Conservation (phyloP, 2,797 vertebrate genomes). For the Scyliorhinus canicula region DNA sequence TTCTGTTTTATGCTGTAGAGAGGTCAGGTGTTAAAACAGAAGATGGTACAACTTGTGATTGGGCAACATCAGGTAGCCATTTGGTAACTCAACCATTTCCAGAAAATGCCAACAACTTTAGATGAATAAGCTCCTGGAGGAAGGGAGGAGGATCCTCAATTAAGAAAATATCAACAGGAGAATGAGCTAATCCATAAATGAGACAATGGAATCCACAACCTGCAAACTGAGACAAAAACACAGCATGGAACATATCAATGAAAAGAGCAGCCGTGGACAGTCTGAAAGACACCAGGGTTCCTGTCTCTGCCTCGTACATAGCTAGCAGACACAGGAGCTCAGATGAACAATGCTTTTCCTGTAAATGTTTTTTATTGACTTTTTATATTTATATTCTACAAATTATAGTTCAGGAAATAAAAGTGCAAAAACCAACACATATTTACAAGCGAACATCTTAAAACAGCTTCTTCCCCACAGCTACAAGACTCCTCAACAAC, state of each 20-base stretch:
- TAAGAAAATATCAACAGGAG: neutral
- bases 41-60: neutral
- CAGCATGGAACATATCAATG: neutral
- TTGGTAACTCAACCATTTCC: neutral
- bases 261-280: neutral
- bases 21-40: neutral
- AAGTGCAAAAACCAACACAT: too few species aligned
- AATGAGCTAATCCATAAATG: neutral
- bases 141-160: neutral
- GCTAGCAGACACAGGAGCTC: neutral
- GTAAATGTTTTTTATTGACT: too few species aligned
- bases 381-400: too few species aligned
- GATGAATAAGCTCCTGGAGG: neutral
- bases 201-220: neutral
- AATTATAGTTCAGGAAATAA: too few species aligned
- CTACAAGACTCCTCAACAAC: too few species aligned
- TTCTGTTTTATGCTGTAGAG: neutral
- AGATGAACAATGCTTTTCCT: too few species aligned
- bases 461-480: too few species aligned
- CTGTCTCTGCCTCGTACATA: neutral
- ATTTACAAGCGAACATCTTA: too few species aligned
- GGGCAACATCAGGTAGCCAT: neutral
- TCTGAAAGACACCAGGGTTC: neutral
- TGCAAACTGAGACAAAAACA: neutral
- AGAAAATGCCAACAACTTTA: neutral